Percentiles rank a stretch among this genome's conserved stretches.
phyloP scores from a whole-genome alignment of 35 echinoderm and acorn worm genomes.

The Ptychodera flava region DNA sequence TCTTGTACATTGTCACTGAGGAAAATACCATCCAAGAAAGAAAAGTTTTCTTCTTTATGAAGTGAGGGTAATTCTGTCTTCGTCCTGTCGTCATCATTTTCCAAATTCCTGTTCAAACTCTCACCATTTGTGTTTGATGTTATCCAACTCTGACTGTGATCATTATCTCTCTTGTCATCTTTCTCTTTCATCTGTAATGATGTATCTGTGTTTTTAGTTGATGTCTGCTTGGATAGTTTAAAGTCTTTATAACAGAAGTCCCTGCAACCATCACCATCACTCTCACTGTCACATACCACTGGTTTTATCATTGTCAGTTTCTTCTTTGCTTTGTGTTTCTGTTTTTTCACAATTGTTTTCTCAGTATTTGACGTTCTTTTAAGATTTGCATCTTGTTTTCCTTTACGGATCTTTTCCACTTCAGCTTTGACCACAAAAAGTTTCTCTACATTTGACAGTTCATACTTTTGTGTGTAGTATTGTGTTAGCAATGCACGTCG shows the following conservation, averaged over 20 bases:
- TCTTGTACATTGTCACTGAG: conserved; percentile 17
- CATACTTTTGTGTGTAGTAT: background rate
- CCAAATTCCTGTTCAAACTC: background rate
- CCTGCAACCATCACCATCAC: background rate
- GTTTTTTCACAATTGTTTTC: background rate
- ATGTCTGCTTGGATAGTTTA: no score
- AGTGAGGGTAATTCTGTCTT: background rate
- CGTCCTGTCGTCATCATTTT: background rate
- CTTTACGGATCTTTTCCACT: background rate
- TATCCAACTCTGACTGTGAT: background rate
- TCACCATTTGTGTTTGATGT: background rate
- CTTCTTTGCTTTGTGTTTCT: background rate
- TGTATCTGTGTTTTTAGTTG: no score
- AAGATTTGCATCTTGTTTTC: background rate
- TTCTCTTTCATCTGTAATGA: no score
- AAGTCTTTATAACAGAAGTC: background rate
- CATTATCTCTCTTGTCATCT: background rate
- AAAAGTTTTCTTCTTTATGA: conserved; percentile 23
- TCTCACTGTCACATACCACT: background rate
- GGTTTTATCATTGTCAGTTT: background rate
- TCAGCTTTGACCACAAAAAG: background rate
- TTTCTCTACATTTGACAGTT: background rate
- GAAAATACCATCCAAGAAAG: conserved; percentile 70
- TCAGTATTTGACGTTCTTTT: background rate
- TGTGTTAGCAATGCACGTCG: background rate